A percentile compares a stretch with the other conserved stretches of the same genome.
phyloP scores from a whole-genome alignment of 2,113 vertebrate species.

The Cyanoderma ruficeps region DNA sequence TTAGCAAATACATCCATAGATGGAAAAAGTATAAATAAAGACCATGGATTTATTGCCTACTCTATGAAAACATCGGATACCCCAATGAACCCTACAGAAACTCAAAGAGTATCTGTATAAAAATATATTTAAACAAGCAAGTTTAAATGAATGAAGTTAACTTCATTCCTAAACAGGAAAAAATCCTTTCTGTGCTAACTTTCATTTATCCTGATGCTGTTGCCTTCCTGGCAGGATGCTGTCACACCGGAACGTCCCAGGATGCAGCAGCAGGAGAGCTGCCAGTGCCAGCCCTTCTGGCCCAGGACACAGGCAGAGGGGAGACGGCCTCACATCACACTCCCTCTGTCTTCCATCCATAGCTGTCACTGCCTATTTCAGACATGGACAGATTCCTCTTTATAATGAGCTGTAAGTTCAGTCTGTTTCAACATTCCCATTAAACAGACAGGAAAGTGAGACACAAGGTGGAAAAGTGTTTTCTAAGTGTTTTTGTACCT shows the following conservation, averaged over 20 bases:
- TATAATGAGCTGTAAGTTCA: background rate
- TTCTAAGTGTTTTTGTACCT: background rate
- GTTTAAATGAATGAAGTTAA: no score
- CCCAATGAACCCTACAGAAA: background rate
- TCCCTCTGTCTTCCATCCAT: background rate
- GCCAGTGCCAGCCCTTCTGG: background rate
- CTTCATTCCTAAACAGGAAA: background rate
- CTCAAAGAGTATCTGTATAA: background rate
- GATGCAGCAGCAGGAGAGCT: background rate
- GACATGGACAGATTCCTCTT: background rate
- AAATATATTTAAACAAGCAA: background rate
- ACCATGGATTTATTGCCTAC: background rate
- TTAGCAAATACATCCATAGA: background rate
- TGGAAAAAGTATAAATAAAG: background rate
- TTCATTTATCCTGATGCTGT: accelerated
- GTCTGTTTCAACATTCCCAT: background rate
- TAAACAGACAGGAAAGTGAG: background rate
- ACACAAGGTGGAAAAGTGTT: background rate
- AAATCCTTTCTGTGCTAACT: background rate
- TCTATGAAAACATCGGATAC: background rate
- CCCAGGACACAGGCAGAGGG: background rate
- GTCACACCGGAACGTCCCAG: accelerated
- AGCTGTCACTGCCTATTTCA: background rate
- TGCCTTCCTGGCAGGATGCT: background rate
- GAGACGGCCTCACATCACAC: background rate